Evolutionary conservation across 2,888 invertebrate species (phyloP), one percentile per base, ranked within the genome.

Genomic region (Petrolisthes manimaculis): DNA sequence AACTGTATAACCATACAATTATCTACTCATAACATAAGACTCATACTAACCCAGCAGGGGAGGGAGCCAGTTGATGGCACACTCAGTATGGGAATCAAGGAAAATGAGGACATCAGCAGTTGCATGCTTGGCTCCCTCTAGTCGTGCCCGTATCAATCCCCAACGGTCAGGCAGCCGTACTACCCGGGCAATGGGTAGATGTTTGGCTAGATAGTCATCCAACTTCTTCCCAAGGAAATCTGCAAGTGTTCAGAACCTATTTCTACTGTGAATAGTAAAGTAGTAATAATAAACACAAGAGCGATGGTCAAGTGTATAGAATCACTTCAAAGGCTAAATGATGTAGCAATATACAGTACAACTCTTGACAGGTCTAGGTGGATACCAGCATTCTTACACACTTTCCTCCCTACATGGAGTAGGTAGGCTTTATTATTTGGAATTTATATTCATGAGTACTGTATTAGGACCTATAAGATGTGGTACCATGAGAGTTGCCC

Each of bases 31-130:
- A 21, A 5, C 54, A 2, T 21, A 37, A 78, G 54, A 79, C 53
- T 1, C 78, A 9, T 3, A 69, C 67, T 3, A 37, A 95, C 95
- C 95, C 92, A 97, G 93, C 92, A 98, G 93, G 21, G 98, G 98
- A 6, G 98, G 98, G 91, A 98, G 93, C 97, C 97, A 98, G 93
- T 98, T 98, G 90, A 97, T 95, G 92, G 96, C 97, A 82, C 96
- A 96, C 93, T 97, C 97, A 0, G 96, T 96, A 92, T 98, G 98
- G 0, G 97, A 97, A 93, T 98, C 98, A 56, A 98, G 94, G 93
- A 98, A 98, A 51, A 98, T 94, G 21, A 97, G 93, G 3, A 97
- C 96, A 91, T 97, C 96, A 0, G 95, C 97, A 0, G 94, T 94
- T 9, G 97, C 97, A 56, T 92, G 93, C 91, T 94, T 95, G 0